A percentile compares a stretch with the other conserved stretches of the same genome.
Conservation (phyloP, 2,113 vertebrate genomes). For the Sinocyclocheilus anophthalmus region DNA sequence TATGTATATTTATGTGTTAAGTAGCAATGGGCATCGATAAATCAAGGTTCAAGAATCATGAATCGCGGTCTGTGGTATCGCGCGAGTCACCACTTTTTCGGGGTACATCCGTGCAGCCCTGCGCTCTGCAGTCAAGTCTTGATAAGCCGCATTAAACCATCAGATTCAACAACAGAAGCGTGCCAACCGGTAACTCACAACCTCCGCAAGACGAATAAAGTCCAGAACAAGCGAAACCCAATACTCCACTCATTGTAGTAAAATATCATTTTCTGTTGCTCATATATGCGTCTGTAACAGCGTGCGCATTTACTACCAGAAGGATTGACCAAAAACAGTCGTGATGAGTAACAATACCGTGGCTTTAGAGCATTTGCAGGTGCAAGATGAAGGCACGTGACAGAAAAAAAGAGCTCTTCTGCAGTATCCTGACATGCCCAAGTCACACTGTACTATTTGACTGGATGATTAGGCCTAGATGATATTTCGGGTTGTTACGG, state of each 20-base stretch:
- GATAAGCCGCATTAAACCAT: constrained; percentile 62
- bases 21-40: background rate
- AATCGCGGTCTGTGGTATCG: constrained; percentile 39
- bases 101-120: constrained; percentile 49
- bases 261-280: background rate
- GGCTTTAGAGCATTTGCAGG: background rate
- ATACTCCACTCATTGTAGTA: background rate
- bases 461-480: background rate
- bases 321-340: constrained; percentile 8
- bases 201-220: constrained; percentile 15
- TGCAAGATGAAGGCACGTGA: constrained; percentile 28
- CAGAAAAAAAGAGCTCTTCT: constrained; percentile 41
- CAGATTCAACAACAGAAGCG: constrained; percentile 55
- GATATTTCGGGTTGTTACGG: background rate
- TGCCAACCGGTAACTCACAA: constrained; percentile 43
- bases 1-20: background rate
- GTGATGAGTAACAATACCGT: constrained; percentile 9
- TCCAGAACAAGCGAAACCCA: background rate
- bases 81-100: constrained; percentile 69
- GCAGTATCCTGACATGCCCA: constrained; percentile 47
- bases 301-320: background rate
- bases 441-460: background rate
- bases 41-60: background rate
- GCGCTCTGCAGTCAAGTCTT: constrained; percentile 63
- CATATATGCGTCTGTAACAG: background rate